A percentile compares a stretch with the other conserved stretches of the same genome.
Conservation (phyloP, 1,140 invertebrate genomes). For the Lordiphosa clarofinis region DNA sequence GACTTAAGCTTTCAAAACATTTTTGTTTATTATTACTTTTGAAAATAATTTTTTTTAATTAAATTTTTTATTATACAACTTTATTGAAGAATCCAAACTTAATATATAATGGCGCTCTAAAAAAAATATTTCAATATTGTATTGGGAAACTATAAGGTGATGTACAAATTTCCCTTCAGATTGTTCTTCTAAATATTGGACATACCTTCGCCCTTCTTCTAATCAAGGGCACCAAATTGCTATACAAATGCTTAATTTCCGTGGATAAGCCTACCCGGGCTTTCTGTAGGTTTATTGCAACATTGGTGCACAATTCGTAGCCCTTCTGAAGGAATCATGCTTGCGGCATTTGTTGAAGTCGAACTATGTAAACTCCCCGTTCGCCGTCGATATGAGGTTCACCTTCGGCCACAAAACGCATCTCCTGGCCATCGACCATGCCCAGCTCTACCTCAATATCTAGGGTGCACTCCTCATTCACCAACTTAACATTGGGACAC, state of each 20-base stretch:
- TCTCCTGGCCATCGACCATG: slow-evolving; percentile 97
- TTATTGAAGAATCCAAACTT: too few relatives aligned
- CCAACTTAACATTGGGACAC: slow-evolving; percentile 98
- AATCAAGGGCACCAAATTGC: slow-evolving; percentile 92
- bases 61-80: too few relatives aligned
- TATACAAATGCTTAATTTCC: slow-evolving; percentile 97
- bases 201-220: too few relatives aligned
- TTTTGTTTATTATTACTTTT: too few relatives aligned
- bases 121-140: too few relatives aligned
- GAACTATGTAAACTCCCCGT: slow-evolving; percentile 96
- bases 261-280: slow-evolving; percentile 94
- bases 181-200: too few relatives aligned
- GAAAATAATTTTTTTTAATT: too few relatives aligned
- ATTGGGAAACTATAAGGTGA: too few relatives aligned
- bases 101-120: too few relatives aligned
- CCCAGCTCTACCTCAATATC: slow-evolving; percentile 99
- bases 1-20: too few relatives aligned
- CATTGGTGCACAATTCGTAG: slow-evolving; percentile 98
- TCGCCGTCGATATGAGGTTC: slow-evolving; percentile 99
- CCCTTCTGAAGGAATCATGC: slow-evolving; percentile 92
- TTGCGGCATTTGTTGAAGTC: slow-evolving; percentile 94
- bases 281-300: slow-evolving; percentile 96
- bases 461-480: slow-evolving; percentile 94
- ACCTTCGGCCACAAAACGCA: slow-evolving; percentile 96
- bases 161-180: too few relatives aligned